Conservation (phyloP, 1,140 invertebrate genomes). For the Bombus impatiens region DNA sequence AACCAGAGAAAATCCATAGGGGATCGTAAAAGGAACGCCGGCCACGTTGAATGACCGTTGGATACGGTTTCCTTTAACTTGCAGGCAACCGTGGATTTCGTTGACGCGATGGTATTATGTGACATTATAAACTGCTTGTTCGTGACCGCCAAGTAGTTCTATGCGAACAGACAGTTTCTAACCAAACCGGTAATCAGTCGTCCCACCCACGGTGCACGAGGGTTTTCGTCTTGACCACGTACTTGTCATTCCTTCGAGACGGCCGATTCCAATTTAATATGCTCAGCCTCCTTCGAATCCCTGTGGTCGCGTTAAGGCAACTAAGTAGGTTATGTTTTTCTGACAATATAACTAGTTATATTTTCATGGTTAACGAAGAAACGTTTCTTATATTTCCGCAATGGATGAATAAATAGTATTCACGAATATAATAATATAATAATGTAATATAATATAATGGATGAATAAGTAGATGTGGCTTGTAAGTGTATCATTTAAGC, state of each 20-base stretch:
- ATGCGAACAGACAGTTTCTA: neutral
- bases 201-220: neutral
- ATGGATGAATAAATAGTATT: too few species aligned
- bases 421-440: too few species aligned
- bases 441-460: too few species aligned
- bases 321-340: neutral
- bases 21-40: slow-evolving; percentile 9
- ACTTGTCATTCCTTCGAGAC: neutral
- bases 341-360: neutral
- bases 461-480: too few species aligned
- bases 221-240: neutral
- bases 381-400: too few species aligned
- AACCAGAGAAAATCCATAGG: slow-evolving; percentile 46
- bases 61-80: slow-evolving; percentile 20
- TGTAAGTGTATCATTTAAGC: too few species aligned
- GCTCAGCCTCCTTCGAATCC: neutral
- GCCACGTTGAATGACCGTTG: neutral
- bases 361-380: too few species aligned
- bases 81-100: slow-evolving; percentile 26
- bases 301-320: neutral
- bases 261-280: neutral
- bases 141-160: slow-evolving; percentile 16
- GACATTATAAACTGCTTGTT: slow-evolving; percentile 57
- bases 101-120: slow-evolving; percentile 44
- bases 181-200: slow-evolving; percentile 18